Percentiles rank a stretch among this genome's conserved stretches.
These are phyloP conservation scores for Felis chaus DNA, from an alignment of 2,113 vertebrate species.

Conservation along the genomic window DNA sequence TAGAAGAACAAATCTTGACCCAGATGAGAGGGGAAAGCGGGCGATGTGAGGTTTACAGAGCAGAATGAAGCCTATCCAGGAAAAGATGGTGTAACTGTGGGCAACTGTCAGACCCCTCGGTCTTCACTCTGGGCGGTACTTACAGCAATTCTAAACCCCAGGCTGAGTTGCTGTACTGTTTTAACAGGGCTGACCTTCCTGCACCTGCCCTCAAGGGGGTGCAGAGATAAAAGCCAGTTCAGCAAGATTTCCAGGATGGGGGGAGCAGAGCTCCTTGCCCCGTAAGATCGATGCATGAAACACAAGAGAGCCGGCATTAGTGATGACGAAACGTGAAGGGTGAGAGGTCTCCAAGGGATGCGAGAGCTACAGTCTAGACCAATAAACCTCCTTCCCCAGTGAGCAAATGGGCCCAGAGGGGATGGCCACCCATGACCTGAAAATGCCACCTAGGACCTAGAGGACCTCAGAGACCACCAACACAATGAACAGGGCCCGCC, in stretches of 20 bases:
- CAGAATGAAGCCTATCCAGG: slow-evolving; percentile 36
- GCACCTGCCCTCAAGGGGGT: not conserved
- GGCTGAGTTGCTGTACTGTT: not conserved
- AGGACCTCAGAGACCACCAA: not conserved
- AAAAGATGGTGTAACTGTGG: slow-evolving; percentile 46
- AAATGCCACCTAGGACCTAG: not conserved
- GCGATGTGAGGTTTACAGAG: slow-evolving; percentile 58
- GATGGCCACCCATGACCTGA: not conserved
- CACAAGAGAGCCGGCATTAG: not conserved
- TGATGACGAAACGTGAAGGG: too few relatives aligned
- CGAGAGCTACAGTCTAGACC: not conserved
- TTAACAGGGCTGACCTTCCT: not conserved
- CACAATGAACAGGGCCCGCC: not conserved
- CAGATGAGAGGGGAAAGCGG: slow-evolving; percentile 66
- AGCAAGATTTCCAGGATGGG: not conserved
- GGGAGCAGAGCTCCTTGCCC: not conserved
- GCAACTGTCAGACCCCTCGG: not conserved
- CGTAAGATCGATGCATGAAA: not conserved
- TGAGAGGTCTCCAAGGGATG: not conserved
- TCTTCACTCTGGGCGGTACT: not conserved
- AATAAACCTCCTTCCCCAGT: not conserved
- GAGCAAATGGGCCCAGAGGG: not conserved
- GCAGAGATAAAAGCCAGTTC: not conserved
- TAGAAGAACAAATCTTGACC: slow-evolving; percentile 75
- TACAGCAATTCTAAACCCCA: slow-evolving; percentile 32